Evolutionary conservation across 2,113 vertebrate species (phyloP).

Genomic region (Periophthalmus modestus): DNA sequence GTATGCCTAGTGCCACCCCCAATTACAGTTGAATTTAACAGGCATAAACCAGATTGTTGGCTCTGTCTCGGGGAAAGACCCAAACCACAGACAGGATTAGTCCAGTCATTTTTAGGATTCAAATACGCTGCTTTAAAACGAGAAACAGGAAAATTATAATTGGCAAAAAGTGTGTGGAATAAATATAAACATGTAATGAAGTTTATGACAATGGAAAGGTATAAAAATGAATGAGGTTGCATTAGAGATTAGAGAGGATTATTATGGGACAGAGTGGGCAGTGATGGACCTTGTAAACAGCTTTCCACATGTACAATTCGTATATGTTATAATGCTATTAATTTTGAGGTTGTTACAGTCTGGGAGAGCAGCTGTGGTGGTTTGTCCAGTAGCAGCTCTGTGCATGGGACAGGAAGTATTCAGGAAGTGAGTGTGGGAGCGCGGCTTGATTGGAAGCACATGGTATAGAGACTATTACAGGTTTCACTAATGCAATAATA

Average conservation of each 20-base stretch:
- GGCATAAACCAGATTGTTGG: constrained; percentile 1
- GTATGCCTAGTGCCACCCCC: neutral
- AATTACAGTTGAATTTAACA: constrained; percentile 2
- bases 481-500: constrained; percentile 17
- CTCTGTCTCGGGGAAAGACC: constrained; percentile 4
- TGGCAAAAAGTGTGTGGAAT: neutral
- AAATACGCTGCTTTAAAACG: neutral
- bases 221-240: neutral
- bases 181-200: neutral
- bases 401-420: constrained; percentile 9
- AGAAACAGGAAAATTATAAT: neutral
- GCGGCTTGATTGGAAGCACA: constrained; percentile 41
- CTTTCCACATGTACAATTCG: neutral
- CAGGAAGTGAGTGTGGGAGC: constrained; percentile 14
- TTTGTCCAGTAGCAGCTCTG: neutral
- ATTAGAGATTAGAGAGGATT: neutral
- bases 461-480: constrained; percentile 19
- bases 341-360: neutral
- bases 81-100: constrained; percentile 6
- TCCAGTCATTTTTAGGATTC: neutral
- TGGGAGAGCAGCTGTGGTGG: neutral
- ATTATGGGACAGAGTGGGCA: neutral
- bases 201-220: neutral
- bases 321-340: neutral
- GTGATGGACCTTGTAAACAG: neutral